phyloP scores from a whole-genome alignment of 1,140 invertebrate species.

The Zaprionus ghesquierei region DNA sequence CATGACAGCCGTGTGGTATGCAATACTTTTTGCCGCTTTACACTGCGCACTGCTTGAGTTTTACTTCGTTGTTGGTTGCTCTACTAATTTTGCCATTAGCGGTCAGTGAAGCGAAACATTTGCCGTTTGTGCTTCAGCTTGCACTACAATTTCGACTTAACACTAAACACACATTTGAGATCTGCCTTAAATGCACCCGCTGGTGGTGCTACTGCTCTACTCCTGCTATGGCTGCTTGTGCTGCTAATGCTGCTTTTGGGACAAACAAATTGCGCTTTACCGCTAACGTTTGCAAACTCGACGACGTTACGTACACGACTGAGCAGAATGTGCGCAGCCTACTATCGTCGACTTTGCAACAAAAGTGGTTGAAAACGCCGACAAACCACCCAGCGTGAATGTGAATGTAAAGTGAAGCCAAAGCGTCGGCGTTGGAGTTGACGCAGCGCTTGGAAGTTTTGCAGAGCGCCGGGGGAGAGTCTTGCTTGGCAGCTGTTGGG shows the following conservation, averaged over 20 bases:
- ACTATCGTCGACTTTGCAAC: conserved; percentile 21
- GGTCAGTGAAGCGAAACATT: conserved; percentile 61
- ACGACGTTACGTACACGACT: conserved; percentile 74
- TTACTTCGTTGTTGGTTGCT: conserved; percentile 16
- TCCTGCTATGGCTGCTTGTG: conserved; percentile 34
- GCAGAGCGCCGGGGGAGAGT: conserved; percentile 26
- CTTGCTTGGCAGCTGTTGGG: conserved; percentile 21
- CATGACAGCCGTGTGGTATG: conserved; percentile 65
- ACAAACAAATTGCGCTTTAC: conserved; percentile 29
- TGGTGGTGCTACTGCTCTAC: conserved; percentile 29
- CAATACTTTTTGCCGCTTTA: conserved; percentile 64
- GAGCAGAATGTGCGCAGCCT: conserved; percentile 44
- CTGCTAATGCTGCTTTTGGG: conserved; percentile 12
- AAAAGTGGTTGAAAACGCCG: conserved; percentile 45
- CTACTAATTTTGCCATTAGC: conserved; percentile 40
- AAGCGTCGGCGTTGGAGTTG: conserved; percentile 76
- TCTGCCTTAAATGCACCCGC: conserved; percentile 49
- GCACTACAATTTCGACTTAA: conserved; percentile 44
- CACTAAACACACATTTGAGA: conserved; percentile 63
- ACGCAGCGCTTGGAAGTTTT: conserved; percentile 72
- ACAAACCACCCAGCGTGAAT: conserved; percentile 18
- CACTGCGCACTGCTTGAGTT: conserved; percentile 26
- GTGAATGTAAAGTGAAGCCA: conserved; percentile 46
- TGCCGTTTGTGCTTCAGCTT: conserved; percentile 33
- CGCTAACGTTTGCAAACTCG: conserved; percentile 63